These are phyloP conservation scores for Drosophila lowei DNA, from an alignment of 1,140 invertebrate genomes.

Conservation along the genomic window DNA sequence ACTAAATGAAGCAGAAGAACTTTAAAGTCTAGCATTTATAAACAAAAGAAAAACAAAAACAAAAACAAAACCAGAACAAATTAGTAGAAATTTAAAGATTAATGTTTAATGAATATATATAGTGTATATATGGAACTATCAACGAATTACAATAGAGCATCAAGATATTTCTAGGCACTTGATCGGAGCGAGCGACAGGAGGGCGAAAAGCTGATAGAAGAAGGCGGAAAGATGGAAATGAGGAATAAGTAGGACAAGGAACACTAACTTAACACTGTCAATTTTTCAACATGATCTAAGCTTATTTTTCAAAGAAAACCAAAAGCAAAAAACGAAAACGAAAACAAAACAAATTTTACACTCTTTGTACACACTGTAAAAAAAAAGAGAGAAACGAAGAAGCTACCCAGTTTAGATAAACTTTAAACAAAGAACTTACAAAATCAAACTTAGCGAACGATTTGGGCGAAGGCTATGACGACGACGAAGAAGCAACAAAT, in stretches of 20 bases:
- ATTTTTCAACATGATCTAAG: slow-evolving; percentile 69
- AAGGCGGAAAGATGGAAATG: slow-evolving; percentile 8
- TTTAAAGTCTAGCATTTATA: slow-evolving; percentile 75
- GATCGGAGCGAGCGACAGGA: slow-evolving; percentile 9
- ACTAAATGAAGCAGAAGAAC: slow-evolving; percentile 42
- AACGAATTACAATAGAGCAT: slow-evolving; percentile 74
- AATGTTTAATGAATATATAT: slow-evolving; percentile 45
- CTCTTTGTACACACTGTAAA: slow-evolving; percentile 68
- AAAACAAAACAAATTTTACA: slow-evolving; percentile 62
- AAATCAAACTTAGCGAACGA: slow-evolving; percentile 65
- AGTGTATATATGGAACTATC: slow-evolving; percentile 72
- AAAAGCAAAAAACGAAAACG: slow-evolving; percentile 11
- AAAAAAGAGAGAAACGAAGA: slow-evolving; percentile 5
- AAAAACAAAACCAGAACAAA: slow-evolving; percentile 1
- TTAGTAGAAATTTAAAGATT: slow-evolving; percentile 53
- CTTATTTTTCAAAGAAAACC: slow-evolving; percentile 39
- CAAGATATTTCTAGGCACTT: slow-evolving; percentile 40
- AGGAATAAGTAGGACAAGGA: neutral
- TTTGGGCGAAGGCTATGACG: slow-evolving; percentile 27
- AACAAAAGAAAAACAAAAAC: slow-evolving; percentile 29
- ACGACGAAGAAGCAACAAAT: slow-evolving; percentile 48
- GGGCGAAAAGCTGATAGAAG: slow-evolving; percentile 10
- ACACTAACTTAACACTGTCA: slow-evolving; percentile 70
- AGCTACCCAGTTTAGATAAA: slow-evolving; percentile 71
- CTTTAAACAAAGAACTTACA: slow-evolving; percentile 51